Percentiles rank a stretch among this genome's conserved stretches.
Conservation (phyloP, 2,113 vertebrate genomes). For the Mesoclemmys tuberculata region DNA sequence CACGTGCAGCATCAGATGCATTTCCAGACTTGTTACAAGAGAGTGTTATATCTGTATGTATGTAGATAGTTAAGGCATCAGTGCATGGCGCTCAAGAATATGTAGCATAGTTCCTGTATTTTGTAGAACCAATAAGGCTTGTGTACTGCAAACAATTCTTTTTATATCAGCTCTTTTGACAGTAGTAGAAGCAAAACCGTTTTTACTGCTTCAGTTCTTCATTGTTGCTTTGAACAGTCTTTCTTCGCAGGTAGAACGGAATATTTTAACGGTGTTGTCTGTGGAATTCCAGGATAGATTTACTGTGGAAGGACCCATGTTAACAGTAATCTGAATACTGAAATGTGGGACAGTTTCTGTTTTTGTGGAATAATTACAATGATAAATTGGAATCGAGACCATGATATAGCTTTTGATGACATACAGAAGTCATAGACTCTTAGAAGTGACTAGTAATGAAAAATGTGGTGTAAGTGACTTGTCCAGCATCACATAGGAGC, state of each 20-base stretch:
- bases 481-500: not conserved
- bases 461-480: not conserved
- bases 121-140: not conserved
- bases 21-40: not conserved
- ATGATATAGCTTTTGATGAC: not conserved
- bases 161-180: not conserved
- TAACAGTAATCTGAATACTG: not conserved
- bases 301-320: not conserved
- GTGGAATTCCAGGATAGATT: not conserved
- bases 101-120: not conserved
- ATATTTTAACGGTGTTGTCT: not conserved
- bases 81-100: not conserved
- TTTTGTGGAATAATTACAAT: not conserved
- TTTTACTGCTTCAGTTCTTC: not conserved
- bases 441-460: not conserved
- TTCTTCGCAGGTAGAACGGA: not conserved
- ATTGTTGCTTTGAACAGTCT: not conserved
- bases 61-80: not conserved
- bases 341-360: not conserved
- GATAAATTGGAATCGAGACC: too few species aligned
- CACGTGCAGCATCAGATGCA: not conserved
- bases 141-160: not conserved
- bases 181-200: not conserved
- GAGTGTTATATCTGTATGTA: not conserved
- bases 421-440: not conserved